A percentile compares a stretch with the other conserved stretches of the same genome.
These are phyloP conservation scores for Ernsta delagoae DNA, from an alignment of 2,888 invertebrate genomes.

Conservation along the genomic window DNA sequence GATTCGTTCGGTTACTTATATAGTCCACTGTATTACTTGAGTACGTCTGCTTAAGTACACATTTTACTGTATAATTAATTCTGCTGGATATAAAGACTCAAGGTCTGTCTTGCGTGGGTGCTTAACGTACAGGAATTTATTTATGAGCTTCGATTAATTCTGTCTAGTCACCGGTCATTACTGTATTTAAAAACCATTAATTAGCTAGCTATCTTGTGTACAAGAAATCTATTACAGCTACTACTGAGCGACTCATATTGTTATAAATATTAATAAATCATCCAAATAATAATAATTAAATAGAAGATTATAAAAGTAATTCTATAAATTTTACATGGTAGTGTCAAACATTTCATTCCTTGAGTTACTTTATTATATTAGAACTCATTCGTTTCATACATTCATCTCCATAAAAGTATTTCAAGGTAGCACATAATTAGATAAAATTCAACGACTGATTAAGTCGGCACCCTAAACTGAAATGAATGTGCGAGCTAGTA, in stretches of 20 bases:
- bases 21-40: neutral
- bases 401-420: no score
- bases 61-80: conserved; percentile 32
- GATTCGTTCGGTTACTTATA: no score
- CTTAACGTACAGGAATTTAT: conserved; percentile 26
- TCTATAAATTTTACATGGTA: no score
- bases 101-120: conserved; percentile 24
- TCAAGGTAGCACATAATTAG: no score
- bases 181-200: conserved; percentile 2
- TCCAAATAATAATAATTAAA: neutral
- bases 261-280: neutral
- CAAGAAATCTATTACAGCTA: neutral
- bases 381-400: no score
- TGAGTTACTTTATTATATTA: no score
- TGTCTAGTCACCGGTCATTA: conserved; percentile 13
- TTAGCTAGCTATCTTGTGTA: neutral
- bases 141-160: conserved; percentile 19
- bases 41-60: neutral
- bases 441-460: no score
- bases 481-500: no score
- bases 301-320: no score
- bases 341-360: no score
- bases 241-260: neutral
- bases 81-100: conserved; percentile 17
- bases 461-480: no score